Conservation (phyloP, 2,113 vertebrate species). For the Larimichthys crocea region DNA sequence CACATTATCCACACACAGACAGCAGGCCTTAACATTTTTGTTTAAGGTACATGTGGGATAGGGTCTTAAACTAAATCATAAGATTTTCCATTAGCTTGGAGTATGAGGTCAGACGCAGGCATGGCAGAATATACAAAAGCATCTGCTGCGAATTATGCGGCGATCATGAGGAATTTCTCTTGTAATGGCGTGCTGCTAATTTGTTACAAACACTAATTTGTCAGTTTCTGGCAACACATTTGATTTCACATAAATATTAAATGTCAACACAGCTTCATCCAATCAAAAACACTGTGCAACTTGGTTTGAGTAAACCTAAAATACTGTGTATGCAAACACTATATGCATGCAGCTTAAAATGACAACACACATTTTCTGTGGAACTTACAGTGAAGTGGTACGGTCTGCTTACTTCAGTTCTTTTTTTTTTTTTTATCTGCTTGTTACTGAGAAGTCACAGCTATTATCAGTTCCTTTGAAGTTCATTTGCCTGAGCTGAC, state of each 20-base stretch:
- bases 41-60: slow-evolving; percentile 1
- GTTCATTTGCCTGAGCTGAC: neutral
- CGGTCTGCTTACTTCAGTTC: neutral
- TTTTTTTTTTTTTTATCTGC: slow-evolving; percentile 10
- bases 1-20: neutral
- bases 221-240: neutral
- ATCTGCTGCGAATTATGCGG: slow-evolving; percentile 22
- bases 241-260: neutral
- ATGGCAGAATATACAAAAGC: slow-evolving; percentile 24
- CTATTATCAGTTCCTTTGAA: slow-evolving; percentile 42
- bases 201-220: neutral
- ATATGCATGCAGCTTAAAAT: neutral
- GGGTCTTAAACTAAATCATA: neutral
- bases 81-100: slow-evolving; percentile 28
- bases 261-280: neutral
- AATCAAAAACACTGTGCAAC: neutral
- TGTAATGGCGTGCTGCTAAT: slow-evolving; percentile 6
- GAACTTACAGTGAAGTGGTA: neutral
- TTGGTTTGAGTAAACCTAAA: neutral
- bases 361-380: slow-evolving; percentile 7
- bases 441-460: slow-evolving; percentile 22
- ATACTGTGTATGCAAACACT: neutral
- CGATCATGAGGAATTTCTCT: neutral
- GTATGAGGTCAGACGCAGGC: slow-evolving; percentile 14
- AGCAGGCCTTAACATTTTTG: neutral